Base-by-base conservation (phyloP, 2,888 invertebrate species). In the Stenurella melanura region DNA sequence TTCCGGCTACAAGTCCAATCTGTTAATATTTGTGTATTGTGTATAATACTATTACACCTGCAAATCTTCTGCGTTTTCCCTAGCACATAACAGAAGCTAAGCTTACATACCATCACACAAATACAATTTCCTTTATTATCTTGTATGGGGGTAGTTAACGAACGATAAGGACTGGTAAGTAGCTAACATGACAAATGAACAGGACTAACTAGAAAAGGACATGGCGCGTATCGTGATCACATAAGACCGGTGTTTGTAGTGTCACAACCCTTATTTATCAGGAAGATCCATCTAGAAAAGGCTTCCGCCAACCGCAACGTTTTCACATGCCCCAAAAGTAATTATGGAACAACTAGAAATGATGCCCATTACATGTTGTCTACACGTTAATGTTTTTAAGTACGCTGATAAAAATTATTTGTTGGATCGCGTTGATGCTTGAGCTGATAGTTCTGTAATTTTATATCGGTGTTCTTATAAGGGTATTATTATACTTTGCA, bases 181-280 rank as follows among this genome's bases (percentile, higher is more conserved):
- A 61, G 54, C 67, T 68, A 74, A 74, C 38, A 63, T 56, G 57
- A 75, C 60, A 76, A 42, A 60, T n/a, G 60, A 42, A 42, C 66
- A 67, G 70, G 15, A 61, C 73, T 70, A 75, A 77, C 71, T 72
- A 66, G 68, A 80, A 82, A 81, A 80, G 78, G 76, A 76, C 77
- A 72, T 78, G 80, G 80, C 81, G 84, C 84, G 84, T 84, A 84
- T 83, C 80, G 79, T 70, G 79, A 72, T 77, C 82, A 80, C 85
- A 85, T 85, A 84, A 85, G 77, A 81, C 84, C 85, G 83, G 80
- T 86, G 86, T 85, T 86, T 86, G 85, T 85, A 85, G 80, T 84
- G 85, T 84, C 84, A 83, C 84, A 85, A 86, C 85, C 85, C 85
- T 76, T 74, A 66, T 71, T 78, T 84, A 84, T 84, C 84, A 58